Evolutionary conservation across 2,888 invertebrate species (phyloP).

Genomic region (Ephialtes manifestator): DNA sequence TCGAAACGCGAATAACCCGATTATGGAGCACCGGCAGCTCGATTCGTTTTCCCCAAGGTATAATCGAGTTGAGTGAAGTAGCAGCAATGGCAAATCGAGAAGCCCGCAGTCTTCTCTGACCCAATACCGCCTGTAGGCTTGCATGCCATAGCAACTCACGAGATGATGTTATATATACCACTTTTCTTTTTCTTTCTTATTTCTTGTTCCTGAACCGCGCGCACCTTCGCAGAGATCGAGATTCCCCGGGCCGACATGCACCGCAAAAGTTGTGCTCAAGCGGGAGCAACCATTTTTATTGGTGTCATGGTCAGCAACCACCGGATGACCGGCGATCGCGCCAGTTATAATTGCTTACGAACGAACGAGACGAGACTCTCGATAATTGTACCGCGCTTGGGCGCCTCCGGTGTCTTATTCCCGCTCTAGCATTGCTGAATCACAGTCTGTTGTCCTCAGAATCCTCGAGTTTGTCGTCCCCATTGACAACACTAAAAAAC

Average conservation of each 20-base stretch:
- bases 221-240: constrained; percentile 44
- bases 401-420: constrained; percentile 21
- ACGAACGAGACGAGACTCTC: constrained; percentile 61
- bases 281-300: constrained; percentile 51
- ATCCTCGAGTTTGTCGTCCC: too few relatives aligned
- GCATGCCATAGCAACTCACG: neutral
- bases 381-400: constrained; percentile 55
- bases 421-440: constrained; percentile 22
- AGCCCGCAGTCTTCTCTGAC: constrained; percentile 46
- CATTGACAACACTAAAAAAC: neutral
- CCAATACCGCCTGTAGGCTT: constrained; percentile 28
- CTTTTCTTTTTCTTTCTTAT: constrained; percentile 34
- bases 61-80: constrained; percentile 18
- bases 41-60: neutral
- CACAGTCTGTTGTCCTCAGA: neutral
- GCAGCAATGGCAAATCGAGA: constrained; percentile 15
- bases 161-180: constrained; percentile 13
- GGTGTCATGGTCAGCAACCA: constrained; percentile 65
- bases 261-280: constrained; percentile 15
- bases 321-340: constrained; percentile 62
- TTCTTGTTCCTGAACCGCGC: constrained; percentile 57
- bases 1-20: neutral
- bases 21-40: neutral
- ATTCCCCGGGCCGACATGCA: constrained; percentile 38
- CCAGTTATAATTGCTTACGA: constrained; percentile 55